phyloP scores from a whole-genome alignment of 2,113 vertebrate genomes.

The Oplegnathus fasciatus region DNA sequence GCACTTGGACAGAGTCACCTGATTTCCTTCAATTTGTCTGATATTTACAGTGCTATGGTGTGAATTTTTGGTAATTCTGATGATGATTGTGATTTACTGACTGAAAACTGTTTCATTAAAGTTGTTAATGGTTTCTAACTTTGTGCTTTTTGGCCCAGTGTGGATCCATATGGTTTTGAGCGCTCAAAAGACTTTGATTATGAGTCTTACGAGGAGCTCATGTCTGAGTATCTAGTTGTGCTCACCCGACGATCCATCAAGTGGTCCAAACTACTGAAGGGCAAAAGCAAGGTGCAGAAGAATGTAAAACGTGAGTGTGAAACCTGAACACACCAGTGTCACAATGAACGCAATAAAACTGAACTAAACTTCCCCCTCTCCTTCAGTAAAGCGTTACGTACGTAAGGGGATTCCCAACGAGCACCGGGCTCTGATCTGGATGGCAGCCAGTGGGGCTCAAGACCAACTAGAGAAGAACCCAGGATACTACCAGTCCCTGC shows the following conservation, averaged over 20 bases:
- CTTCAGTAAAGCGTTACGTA: slow-evolving; percentile 95
- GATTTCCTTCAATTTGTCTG: not conserved
- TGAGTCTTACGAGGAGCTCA: slow-evolving; percentile 91
- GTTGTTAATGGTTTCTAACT: not conserved
- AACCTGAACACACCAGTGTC: not conserved
- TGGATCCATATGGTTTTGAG: slow-evolving; percentile 94
- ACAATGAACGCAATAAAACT: not conserved
- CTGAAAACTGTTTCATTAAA: not conserved
- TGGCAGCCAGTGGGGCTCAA: slow-evolving; percentile 93
- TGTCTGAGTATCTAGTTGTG: slow-evolving; percentile 90
- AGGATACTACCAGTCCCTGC: slow-evolving; percentile 90
- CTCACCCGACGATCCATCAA: slow-evolving; percentile 91
- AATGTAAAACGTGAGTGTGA: slow-evolving; percentile 87
- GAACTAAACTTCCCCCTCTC: not conserved
- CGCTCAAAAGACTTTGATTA: slow-evolving; percentile 89
- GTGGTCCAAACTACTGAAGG: slow-evolving; percentile 92
- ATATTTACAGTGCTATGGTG: not conserved
- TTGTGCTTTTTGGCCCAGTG: slow-evolving; percentile 73
- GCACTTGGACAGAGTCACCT: not conserved
- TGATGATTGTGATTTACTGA: not conserved
- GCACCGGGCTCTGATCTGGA: slow-evolving; percentile 92
- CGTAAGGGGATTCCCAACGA: slow-evolving; percentile 95
- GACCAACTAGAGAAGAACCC: slow-evolving; percentile 91
- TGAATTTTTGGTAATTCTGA: not conserved
- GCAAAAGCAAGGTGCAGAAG: slow-evolving; percentile 84